A percentile compares a stretch with the other conserved stretches of the same genome.
These are phyloP conservation scores for Bedellia somnulentella DNA, from an alignment of 2,888 invertebrate species.

Conservation along the genomic window DNA sequence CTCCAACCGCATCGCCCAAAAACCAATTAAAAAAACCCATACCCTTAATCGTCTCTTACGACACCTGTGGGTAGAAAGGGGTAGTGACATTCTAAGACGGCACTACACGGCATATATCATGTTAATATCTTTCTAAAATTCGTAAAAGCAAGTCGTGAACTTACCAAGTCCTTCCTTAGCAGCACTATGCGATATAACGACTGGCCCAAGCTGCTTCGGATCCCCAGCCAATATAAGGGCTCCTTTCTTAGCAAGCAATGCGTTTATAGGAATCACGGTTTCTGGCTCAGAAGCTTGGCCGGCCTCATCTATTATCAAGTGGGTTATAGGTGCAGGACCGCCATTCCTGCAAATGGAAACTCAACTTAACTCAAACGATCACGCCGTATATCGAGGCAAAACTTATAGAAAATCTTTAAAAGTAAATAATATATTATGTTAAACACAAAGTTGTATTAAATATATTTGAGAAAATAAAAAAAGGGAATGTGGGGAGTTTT, in stretches of 20 bases:
- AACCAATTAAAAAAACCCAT: no score
- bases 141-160: no score
- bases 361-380: constrained; percentile 14
- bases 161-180: constrained; percentile 63
- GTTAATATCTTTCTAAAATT: background rate
- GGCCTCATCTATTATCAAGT: constrained; percentile 88
- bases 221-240: constrained; percentile 75
- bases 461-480: no score
- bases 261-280: constrained; percentile 70
- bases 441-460: no score
- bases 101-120: no score
- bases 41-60: no score
- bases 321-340: constrained; percentile 68
- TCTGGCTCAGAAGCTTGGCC: constrained; percentile 90
- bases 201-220: constrained; percentile 86
- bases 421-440: no score
- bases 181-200: constrained; percentile 67
- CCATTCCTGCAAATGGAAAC: constrained; percentile 12
- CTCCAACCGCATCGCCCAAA: no score
- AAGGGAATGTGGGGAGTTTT: no score
- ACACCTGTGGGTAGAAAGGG: no score
- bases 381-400: constrained; percentile 65
- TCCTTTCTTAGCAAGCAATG: constrained; percentile 48
- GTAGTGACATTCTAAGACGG: no score
- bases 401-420: constrained; percentile 84